Evolutionary conservation across 1,140 invertebrate species (phyloP), one percentile per base, ranked within the genome.

Genomic region (Heliconius congener): DNA sequence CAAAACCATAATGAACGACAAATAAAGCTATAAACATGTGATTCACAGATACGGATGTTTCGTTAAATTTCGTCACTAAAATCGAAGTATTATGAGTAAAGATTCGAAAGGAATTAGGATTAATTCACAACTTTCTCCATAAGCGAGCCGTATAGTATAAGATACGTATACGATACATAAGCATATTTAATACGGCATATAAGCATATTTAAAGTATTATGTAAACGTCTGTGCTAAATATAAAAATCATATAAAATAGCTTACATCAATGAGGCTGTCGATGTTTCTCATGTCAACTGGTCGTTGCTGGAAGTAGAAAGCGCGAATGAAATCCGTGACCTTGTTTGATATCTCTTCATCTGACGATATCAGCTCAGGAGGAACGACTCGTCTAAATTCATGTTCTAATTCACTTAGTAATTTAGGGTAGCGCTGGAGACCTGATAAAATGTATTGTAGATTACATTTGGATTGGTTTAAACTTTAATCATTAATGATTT

Each of bases 241-340:
- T 66, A 66, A 66, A 66, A 66, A 13, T 27, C 9, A 27, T 16
- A 66, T 27, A 66, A 66, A 66, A 34, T 30, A 46, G 84, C 91
- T 90, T 80, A 96, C 95, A 74, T 95, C 94, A 78, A 96, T 95
- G 0, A 94, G 86, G 77, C 87, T 94, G 81, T 93, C 92, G n/a
- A 95, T 91, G 23, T 95, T 95, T 50, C 95, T 92, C 27, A 94
- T 82, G 57, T 95, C 93, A 9, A 96, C 93, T 13, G 94, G 90
- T 55, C 94, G 92, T 46, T 94, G 94, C 71, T 95, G 95, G 84
- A 96, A 91, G 87, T 96, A 96, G 82, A 96, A 96, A 8, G 93
- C 85, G n/a, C 95, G 86, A 74, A 96, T 95, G 75, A 94, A 89
- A 1, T 94, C 92, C 0, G 92, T 92, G 16, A 96, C 91, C 72